Evolutionary conservation across 2,888 invertebrate species (phyloP).

Genomic region (Auanema freiburgensis): DNA sequence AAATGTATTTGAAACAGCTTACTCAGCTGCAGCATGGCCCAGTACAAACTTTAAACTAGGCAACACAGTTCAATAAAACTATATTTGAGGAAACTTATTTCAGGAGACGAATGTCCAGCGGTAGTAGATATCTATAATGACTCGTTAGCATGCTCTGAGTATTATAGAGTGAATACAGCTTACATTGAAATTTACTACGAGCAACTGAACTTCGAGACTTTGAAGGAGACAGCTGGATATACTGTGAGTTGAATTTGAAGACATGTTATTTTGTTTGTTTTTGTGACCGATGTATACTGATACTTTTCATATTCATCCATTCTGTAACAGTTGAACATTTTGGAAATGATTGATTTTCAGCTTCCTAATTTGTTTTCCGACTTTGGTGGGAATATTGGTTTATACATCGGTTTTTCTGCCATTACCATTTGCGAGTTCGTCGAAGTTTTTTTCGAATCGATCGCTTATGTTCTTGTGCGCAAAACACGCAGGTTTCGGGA

Average conservation of each 20-base stretch:
- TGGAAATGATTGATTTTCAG: constrained; percentile 35
- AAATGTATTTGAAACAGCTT: constrained; percentile 63
- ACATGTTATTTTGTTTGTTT: no score
- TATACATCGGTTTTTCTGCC: constrained; percentile 65
- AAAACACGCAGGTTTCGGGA: constrained; percentile 11
- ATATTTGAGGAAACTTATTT: not conserved
- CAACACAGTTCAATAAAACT: no score
- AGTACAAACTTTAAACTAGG: constrained; percentile 62
- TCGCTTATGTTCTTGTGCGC: constrained; percentile 13
- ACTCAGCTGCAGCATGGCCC: constrained; percentile 64
- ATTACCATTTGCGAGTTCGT: constrained; percentile 47
- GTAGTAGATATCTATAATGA: constrained; percentile 58
- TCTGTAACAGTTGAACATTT: not conserved
- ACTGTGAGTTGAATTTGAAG: constrained; percentile 42
- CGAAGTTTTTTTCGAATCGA: constrained; percentile 31
- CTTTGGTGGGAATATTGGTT: constrained; percentile 64
- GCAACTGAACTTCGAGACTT: constrained; percentile 63
- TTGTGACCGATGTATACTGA: not conserved
- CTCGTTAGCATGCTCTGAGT: constrained; percentile 58
- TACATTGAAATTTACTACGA: constrained; percentile 65
- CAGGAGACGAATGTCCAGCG: constrained; percentile 54
- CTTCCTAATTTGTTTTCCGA: constrained; percentile 63
- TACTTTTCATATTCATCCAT: not conserved
- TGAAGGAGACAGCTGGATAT: constrained; percentile 64
- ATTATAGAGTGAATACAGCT: constrained; percentile 60